Percentiles rank a stretch among this genome's conserved stretches.
phyloP scores from a whole-genome alignment of 2,888 invertebrate species.

The Rhorus exstirpatorius region DNA sequence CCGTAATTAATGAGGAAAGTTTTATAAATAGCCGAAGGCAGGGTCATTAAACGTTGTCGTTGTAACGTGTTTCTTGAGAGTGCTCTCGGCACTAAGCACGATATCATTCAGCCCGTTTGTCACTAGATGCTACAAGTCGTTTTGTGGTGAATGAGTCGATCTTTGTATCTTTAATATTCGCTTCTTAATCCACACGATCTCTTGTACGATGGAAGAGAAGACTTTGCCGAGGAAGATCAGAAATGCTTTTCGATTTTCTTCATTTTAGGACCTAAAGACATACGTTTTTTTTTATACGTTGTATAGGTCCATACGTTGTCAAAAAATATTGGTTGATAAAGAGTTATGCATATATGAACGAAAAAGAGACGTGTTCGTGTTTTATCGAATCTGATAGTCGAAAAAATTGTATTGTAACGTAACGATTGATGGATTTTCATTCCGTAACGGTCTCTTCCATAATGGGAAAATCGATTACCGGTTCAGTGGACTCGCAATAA shows the following conservation, averaged over 20 bases:
- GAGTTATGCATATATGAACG: no score
- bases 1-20: conserved; percentile 84
- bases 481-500: neutral
- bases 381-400: no score
- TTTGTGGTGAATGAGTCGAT: conserved; percentile 21
- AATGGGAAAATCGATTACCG: neutral
- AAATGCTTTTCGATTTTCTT: neutral
- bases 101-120: conserved; percentile 30
- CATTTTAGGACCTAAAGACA: no score
- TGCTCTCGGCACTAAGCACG: conserved; percentile 33
- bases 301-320: no score
- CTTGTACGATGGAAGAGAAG: neutral
- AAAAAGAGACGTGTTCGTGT: no score
- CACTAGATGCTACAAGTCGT: conserved; percentile 1
- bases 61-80: conserved; percentile 49
- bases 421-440: no score
- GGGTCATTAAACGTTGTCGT: conserved; percentile 75
- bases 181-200: neutral
- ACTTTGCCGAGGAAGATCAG: neutral
- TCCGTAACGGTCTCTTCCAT: neutral
- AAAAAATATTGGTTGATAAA: no score
- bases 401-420: no score
- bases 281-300: no score
- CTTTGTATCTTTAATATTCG: conserved; percentile 5
- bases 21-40: conserved; percentile 82